Base-by-base conservation (phyloP, 2,888 invertebrate species). In the Shargacucullia verbasci region DNA sequence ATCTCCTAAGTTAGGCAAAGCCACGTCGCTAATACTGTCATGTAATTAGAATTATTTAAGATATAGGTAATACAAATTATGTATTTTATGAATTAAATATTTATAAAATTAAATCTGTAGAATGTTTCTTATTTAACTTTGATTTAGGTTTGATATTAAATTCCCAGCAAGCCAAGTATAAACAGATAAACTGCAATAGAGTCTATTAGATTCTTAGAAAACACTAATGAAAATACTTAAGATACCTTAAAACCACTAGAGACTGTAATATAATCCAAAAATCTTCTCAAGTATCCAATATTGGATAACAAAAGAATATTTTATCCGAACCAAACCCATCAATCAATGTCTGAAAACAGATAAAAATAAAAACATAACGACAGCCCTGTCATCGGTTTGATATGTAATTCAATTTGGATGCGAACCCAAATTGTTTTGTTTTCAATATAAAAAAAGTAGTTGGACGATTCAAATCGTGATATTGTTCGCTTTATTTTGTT, bases 371-470 rank as follows among this genome's bases (percentile, higher is more conserved):
- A 76, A 63, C 48, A 50, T 68, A 62, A 60, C 54, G 59, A 59
- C 61, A 58, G 13, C 11, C 27, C 61, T 74, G 78, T 76, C 75
- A 69, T 57, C 62, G 43, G 40, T 69, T 38, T 64, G 61, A 66
- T 63, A 64, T 67, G 63, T 69, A 76, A 76, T 68, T 71, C 69
- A 71, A 73, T 75, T 70, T 71, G 40, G 49, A 59, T 39, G 39
- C n/a, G 58, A 69, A 59, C 49, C 50, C 47, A 64, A 60, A 64
- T 63, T 59, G 57, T 57, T 64, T 54, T 64, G 64, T 73, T 63
- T 63, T 37, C 54, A 60, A 63, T 63, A 55, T 43, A 59, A 58
- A 60, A 44, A 20, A n/a, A n/a, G n/a, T 59, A 47, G 62, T 59
- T 64, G 45, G 34, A 47, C 59, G 50, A 59, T 50, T 50, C 50